phyloP scores from a whole-genome alignment of 2,888 invertebrate species.

The Orthonychiurus folsomi region DNA sequence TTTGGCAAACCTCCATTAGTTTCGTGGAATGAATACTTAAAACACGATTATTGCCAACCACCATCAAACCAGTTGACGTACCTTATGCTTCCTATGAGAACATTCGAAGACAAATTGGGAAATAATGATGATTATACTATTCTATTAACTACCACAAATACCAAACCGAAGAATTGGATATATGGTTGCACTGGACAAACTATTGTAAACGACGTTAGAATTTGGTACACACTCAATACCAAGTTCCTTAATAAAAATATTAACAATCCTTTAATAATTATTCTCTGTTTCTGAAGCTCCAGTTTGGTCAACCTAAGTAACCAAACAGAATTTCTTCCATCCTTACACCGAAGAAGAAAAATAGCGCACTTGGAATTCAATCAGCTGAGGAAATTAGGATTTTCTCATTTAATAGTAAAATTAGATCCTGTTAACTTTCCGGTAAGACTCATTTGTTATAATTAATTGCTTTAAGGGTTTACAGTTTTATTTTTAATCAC shows the following conservation, averaged over 20 bases:
- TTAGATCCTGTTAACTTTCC: constrained; percentile 56
- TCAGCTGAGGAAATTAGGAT: constrained; percentile 53
- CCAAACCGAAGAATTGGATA: constrained; percentile 64
- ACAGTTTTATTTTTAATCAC: constrained; percentile 3
- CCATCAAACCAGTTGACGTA: constrained; percentile 42
- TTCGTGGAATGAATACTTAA: constrained; percentile 17
- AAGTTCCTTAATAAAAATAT: too few species aligned
- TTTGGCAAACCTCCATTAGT: constrained; percentile 17
- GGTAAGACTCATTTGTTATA: constrained; percentile 45
- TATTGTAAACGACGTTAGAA: constrained; percentile 42
- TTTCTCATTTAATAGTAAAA: constrained; percentile 63
- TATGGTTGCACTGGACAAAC: constrained; percentile 61
- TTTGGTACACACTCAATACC: constrained; percentile 36
- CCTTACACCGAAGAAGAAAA: constrained; percentile 47
- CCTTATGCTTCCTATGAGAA: constrained; percentile 56
- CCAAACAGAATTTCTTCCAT: constrained; percentile 51
- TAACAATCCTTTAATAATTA: too few species aligned
- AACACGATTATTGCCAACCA: constrained; percentile 14
- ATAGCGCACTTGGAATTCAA: constrained; percentile 54
- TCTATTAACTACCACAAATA: constrained; percentile 59
- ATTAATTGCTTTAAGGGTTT: constrained; percentile 3
- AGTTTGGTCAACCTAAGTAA: constrained; percentile 54
- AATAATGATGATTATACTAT: constrained; percentile 53
- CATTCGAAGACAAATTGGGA: constrained; percentile 22
- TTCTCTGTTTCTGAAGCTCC: too few species aligned